Base-by-base conservation (phyloP, 2,113 vertebrate genomes). In the Athene noctua region DNA sequence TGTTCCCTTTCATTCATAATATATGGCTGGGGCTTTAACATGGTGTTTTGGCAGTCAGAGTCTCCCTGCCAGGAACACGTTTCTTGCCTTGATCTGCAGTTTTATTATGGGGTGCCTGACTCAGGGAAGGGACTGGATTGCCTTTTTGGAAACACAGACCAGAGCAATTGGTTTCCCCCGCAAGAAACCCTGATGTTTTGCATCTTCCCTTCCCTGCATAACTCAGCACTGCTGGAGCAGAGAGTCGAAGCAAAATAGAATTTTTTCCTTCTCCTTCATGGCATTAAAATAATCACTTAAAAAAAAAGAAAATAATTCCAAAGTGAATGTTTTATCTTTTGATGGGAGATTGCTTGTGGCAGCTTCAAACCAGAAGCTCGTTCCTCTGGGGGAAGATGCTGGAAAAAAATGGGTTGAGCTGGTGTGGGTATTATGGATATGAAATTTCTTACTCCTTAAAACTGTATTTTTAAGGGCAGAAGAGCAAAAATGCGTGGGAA, bases 261-360 rank as follows among this genome's bases (percentile, higher is more conserved):
- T 49, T 57, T 57, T 61, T 7, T 38, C 54, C 40, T 34, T 92
- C 36, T 40, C 15, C 18, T 83, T 51, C 14, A 6, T 9, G 8
- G 27, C 38, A 59, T 72, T 67, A 63, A 78, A 89, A 85, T 74
- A 73, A 86, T 36, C 13, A 32, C 32, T 47, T 19, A 1, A 5
- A 71, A 80, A 90, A n/a, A n/a, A 17, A 16, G 7, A 55, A n/a
- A 22, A 30, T 10, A 32, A 51, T 61, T 58, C 61, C 54, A 66
- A 82, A 90, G 47, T 4, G 3, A 26, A 11, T 47, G 4, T 84
- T 84, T 78, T 62, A 22, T 95, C 51, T 91, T 95, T 49, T 80
- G 29, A 27, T 44, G 58, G 25, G 47, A 55, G 19, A 44, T 40
- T 0, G 3, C 52, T 71, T 0, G 1, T 89, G 59, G 80, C 51